Percentiles rank a stretch among this genome's conserved stretches.
phyloP scores from a whole-genome alignment of 2,797 vertebrate species.

The Nyctalus aviator region DNA sequence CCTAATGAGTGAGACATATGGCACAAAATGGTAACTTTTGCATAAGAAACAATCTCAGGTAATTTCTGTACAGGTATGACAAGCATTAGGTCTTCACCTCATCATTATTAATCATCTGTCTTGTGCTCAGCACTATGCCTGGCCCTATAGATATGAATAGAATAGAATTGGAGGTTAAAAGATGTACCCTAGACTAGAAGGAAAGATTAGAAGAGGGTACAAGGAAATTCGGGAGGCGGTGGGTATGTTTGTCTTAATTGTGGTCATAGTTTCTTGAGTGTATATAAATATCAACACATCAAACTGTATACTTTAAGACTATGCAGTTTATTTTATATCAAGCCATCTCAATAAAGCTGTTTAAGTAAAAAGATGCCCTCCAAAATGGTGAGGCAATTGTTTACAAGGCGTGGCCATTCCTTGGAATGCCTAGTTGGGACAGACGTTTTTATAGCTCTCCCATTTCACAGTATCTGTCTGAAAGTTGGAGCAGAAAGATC shows the following conservation, averaged over 20 bases:
- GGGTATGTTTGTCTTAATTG: neutral
- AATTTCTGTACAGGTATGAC: rapidly evolving
- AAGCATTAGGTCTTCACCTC: neutral
- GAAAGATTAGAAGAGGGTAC: neutral
- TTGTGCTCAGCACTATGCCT: neutral
- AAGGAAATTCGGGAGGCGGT: neutral
- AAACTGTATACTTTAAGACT: neutral
- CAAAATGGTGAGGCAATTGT: neutral
- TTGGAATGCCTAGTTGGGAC: neutral
- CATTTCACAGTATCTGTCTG: neutral
- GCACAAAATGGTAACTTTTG: neutral
- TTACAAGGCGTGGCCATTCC: neutral
- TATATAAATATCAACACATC: neutral
- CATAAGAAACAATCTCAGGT: neutral
- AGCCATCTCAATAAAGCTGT: neutral
- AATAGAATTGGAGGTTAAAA: neutral
- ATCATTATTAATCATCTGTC: neutral
- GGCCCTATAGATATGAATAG: neutral
- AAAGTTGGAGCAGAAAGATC: neutral
- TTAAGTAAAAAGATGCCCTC: neutral
- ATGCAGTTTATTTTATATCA: neutral
- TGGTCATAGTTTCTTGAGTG: neutral
- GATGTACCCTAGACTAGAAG: neutral
- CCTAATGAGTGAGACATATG: neutral
- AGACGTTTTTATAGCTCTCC: neutral